Conservation (phyloP, 2,797 vertebrate species). For the Xyrichtys novacula region DNA sequence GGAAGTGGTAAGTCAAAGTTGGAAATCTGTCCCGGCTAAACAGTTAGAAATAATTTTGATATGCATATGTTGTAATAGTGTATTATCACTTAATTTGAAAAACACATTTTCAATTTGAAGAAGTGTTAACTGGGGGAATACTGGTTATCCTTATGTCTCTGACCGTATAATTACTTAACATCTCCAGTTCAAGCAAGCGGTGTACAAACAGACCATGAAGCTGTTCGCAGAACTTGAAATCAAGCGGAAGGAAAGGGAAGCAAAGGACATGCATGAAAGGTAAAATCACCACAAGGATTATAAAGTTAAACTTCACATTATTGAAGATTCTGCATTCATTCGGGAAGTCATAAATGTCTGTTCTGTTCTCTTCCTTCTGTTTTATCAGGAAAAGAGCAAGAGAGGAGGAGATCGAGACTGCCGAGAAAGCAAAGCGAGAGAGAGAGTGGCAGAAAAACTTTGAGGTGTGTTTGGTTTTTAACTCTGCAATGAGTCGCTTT, state of each 20-base stretch:
- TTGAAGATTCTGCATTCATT: neutral
- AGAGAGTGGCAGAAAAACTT: slow-evolving; percentile 99
- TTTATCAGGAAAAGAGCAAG: slow-evolving; percentile 93
- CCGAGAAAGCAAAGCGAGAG: slow-evolving; percentile 95
- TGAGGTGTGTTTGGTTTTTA: slow-evolving; percentile 84
- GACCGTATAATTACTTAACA: neutral
- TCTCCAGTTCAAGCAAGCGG: slow-evolving; percentile 93
- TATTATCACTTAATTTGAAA: too few species aligned
- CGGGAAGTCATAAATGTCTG: neutral
- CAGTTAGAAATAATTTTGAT: too few species aligned
- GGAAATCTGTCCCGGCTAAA: too few species aligned
- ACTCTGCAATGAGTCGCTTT: neutral
- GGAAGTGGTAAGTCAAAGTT: slow-evolving; percentile 87
- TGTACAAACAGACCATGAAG: slow-evolving; percentile 99
- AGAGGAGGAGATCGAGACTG: slow-evolving; percentile 97
- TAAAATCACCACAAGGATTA: slow-evolving; percentile 54
- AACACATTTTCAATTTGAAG: too few species aligned
- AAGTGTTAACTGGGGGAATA: neutral
- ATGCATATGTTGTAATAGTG: too few species aligned
- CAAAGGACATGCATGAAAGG: slow-evolving; percentile 99
- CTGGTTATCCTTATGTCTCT: neutral
- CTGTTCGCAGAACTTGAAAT: slow-evolving; percentile 99
- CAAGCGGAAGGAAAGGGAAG: slow-evolving; percentile 98
- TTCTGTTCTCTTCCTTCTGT: slow-evolving; percentile 10
- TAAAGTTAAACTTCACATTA: neutral